Percentiles rank a stretch among this genome's conserved stretches.
Evolutionary conservation across 1,140 invertebrate genomes (phyloP).

Genomic region (Lordiphosa collinella): DNA sequence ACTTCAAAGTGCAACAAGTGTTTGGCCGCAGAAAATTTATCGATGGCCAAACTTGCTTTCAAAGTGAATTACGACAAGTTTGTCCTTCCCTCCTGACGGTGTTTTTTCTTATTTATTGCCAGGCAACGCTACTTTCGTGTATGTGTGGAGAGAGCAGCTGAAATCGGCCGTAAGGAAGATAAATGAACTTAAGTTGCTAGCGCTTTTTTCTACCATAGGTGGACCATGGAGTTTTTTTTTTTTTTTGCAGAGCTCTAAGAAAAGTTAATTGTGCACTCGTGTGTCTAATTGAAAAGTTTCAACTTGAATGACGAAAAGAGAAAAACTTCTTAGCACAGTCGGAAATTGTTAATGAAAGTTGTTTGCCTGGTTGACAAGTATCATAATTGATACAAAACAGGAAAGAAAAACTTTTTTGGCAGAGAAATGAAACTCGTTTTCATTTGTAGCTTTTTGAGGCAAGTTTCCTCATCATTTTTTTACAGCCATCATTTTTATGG

Average conservation of each 20-base stretch:
- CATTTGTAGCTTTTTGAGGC: not conserved
- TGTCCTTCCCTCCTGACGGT: constrained; percentile 8
- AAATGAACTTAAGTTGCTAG: constrained; percentile 51
- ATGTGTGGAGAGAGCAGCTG: constrained; percentile 7
- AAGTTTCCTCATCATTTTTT: constrained; percentile 10
- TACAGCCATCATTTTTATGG: constrained; percentile 57
- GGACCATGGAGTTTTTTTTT: not conserved
- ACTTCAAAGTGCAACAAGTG: constrained; percentile 60
- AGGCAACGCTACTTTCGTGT: constrained; percentile 13
- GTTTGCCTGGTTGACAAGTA: constrained; percentile 26
- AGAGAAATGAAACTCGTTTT: not conserved
- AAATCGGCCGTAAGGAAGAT: constrained; percentile 44
- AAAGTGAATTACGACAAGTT: constrained; percentile 74
- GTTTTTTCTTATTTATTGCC: constrained; percentile 16
- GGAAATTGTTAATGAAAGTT: constrained; percentile 42
- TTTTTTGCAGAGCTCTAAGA: not conserved
- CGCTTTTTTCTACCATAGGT: constrained; percentile 1
- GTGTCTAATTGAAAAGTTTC: constrained; percentile 73
- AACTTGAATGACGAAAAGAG: constrained; percentile 49
- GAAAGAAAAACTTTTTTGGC: not conserved
- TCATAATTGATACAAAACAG: not conserved
- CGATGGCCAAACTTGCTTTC: constrained; percentile 59
- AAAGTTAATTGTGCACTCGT: constrained; percentile 71
- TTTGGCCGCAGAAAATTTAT: constrained; percentile 62
- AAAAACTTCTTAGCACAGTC: constrained; percentile 30